phyloP scores from a whole-genome alignment of 2,797 vertebrate species.

The Spheniscus humboldti region DNA sequence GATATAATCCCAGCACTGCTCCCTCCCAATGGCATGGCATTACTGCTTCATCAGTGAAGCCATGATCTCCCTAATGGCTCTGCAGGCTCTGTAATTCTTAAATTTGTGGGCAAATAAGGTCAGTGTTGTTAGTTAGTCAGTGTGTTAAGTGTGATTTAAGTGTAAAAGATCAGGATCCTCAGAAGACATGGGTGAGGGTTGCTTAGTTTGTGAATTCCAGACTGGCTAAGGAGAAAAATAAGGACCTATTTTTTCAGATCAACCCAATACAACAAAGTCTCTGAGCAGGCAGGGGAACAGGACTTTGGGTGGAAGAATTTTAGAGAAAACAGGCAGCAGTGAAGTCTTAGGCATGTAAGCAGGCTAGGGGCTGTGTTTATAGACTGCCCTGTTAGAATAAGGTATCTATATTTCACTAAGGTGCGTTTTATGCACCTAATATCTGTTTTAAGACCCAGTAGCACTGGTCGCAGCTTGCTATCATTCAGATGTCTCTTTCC shows the following conservation, averaged over 20 bases:
- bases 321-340: neutral
- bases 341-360: neutral
- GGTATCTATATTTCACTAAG: neutral
- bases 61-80: neutral
- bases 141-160: neutral
- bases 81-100: neutral
- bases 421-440: neutral
- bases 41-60: neutral
- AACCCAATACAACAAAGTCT: neutral
- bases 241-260: neutral
- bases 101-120: neutral
- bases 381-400: neutral
- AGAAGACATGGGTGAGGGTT: neutral
- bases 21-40: neutral
- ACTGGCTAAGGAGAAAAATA: neutral
- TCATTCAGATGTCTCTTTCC: neutral
- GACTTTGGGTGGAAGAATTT: neutral
- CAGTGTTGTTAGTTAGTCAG: neutral
- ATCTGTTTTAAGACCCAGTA: neutral
- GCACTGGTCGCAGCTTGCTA: neutral
- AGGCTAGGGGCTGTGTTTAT: neutral
- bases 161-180: neutral
- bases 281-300: neutral
- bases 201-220: neutral
- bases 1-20: neutral